These are phyloP conservation scores for Cataglyphis rosenhaueri DNA, from an alignment of 2,888 invertebrate genomes.

Conservation along the genomic window DNA sequence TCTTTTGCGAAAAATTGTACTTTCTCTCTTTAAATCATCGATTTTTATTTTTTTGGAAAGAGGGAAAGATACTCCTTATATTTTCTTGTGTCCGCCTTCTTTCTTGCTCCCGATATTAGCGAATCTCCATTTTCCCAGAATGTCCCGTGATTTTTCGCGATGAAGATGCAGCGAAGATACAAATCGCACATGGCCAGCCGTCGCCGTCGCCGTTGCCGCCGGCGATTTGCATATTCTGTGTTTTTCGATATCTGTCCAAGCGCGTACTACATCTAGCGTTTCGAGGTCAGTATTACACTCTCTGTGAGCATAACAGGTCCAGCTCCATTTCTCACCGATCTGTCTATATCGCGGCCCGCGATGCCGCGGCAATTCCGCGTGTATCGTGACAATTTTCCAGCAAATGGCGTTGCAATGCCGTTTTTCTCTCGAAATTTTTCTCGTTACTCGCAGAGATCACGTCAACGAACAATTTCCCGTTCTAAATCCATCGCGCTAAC, in stretches of 20 bases:
- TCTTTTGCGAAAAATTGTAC: not conserved
- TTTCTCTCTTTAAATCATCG: not conserved
- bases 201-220: constrained; percentile 56
- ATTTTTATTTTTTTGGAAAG: not conserved
- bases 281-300: constrained; percentile 69
- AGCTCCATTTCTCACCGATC: constrained; percentile 52
- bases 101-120: not conserved
- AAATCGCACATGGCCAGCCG: constrained; percentile 48
- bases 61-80: not conserved
- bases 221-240: constrained; percentile 69
- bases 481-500: constrained; percentile 21
- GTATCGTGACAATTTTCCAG: constrained; percentile 14
- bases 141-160: constrained; percentile 12
- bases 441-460: not conserved
- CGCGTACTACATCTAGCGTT: constrained; percentile 64
- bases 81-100: not conserved
- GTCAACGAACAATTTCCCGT: constrained; percentile 4
- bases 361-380: constrained; percentile 10
- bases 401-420: not conserved
- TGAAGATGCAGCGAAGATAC: constrained; percentile 25
- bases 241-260: constrained; percentile 68
- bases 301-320: constrained; percentile 41
- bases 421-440: not conserved
- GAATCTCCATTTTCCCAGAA: not conserved
- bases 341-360: constrained; percentile 36